Percentiles rank a stretch among this genome's conserved stretches.
phyloP scores from a whole-genome alignment of 2,113 vertebrate species.

The Esox niger region DNA sequence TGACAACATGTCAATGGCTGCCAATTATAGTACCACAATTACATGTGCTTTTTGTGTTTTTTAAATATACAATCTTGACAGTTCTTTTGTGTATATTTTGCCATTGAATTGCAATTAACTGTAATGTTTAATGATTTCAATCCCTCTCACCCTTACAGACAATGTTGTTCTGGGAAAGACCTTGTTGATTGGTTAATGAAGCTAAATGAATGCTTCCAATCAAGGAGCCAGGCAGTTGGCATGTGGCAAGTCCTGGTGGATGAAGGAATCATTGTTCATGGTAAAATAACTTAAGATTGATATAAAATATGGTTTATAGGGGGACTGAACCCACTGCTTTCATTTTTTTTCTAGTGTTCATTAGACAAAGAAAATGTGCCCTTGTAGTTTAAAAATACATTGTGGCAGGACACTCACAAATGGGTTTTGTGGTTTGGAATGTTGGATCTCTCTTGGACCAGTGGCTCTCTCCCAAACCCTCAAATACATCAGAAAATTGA shows the following conservation, averaged over 20 bases:
- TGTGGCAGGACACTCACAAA: no score
- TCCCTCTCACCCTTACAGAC: slow-evolving; percentile 63
- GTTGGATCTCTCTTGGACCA: no score
- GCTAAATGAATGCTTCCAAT: slow-evolving; percentile 75
- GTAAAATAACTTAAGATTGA: slow-evolving; percentile 62
- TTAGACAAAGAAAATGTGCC: not conserved
- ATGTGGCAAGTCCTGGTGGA: slow-evolving; percentile 93
- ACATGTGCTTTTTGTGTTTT: not conserved
- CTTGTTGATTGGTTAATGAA: slow-evolving; percentile 87
- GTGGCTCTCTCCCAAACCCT: no score
- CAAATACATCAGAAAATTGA: no score
- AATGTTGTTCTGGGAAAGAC: slow-evolving; percentile 87
- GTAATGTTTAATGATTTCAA: no score
- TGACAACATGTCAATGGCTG: not conserved
- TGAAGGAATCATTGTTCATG: slow-evolving; percentile 83
- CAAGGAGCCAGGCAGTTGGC: slow-evolving; percentile 82
- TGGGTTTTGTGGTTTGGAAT: no score
- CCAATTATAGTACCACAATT: not conserved
- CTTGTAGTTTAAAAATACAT: no score
- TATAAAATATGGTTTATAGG: no score
- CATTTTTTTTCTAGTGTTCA: no score
- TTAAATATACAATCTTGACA: not conserved
- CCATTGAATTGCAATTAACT: no score
- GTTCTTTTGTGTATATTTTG: not conserved
- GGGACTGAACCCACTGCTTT: no score